A percentile compares a stretch with the other conserved stretches of the same genome.
Evolutionary conservation across 2,797 vertebrate genomes (phyloP).

Genomic region (Lithobates pipiens): DNA sequence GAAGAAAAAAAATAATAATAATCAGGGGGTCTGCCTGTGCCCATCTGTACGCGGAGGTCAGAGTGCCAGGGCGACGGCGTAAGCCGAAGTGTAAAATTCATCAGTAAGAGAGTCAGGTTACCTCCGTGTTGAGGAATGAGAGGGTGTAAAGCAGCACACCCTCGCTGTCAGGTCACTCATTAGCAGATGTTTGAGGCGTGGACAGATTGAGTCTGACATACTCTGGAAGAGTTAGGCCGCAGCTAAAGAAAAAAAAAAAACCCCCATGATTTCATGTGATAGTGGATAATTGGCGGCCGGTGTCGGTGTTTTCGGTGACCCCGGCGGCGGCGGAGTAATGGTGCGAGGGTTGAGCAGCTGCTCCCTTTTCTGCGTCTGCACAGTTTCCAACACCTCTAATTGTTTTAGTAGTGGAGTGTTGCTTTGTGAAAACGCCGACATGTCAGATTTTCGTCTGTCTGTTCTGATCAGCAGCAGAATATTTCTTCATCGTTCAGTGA

Average conservation of each 20-base stretch:
- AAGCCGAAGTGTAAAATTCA: constrained; percentile 41
- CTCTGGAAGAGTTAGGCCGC: constrained; percentile 25
- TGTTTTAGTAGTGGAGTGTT: constrained; percentile 31
- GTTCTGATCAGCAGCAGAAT: constrained; percentile 38
- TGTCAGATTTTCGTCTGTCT: constrained; percentile 1
- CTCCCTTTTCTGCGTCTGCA: neutral
- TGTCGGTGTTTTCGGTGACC: constrained; percentile 31
- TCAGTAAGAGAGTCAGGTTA: constrained; percentile 2
- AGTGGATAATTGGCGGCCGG: constrained; percentile 38
- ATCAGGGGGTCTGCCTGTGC: neutral
- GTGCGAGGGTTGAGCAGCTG: constrained; percentile 30
- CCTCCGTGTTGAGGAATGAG: constrained; percentile 23
- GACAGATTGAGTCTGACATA: constrained; percentile 39
- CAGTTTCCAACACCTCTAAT: constrained; percentile 8
- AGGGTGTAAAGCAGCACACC: neutral
- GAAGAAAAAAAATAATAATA: too few species aligned
- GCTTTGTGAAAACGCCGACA: constrained; percentile 20
- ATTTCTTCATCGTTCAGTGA: constrained; percentile 8
- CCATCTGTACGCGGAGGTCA: constrained; percentile 26
- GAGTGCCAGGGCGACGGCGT: constrained; percentile 3
- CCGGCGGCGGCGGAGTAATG: neutral
- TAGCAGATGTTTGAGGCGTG: constrained; percentile 38
- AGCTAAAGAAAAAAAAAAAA: constrained; percentile 37
- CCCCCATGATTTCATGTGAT: constrained; percentile 16
- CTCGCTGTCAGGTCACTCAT: constrained; percentile 36